Base-by-base conservation (phyloP, 2,888 invertebrate species). In the Coecobrya sp. region DNA sequence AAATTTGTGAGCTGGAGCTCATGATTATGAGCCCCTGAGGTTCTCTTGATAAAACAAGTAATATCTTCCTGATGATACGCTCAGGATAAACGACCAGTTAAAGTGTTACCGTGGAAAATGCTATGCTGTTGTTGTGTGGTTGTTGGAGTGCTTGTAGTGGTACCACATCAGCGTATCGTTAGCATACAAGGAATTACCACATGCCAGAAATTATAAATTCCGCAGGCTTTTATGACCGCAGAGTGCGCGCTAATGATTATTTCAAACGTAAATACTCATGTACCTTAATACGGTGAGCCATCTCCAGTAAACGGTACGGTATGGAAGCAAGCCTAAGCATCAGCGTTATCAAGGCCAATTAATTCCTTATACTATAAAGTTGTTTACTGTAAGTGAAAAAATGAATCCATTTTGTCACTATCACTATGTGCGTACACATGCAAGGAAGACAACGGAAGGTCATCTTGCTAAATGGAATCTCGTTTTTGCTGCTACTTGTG, bases 241-340 rank as follows among this genome's bases (percentile, higher is more conserved):
- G 62, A 25, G 25, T 62, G 62, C 62, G 22, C 30, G 30, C 36
- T 68, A 68, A 68, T 30, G 36, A 70, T 70, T 42, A n/a, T 70
- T 70, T 70, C 70, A 70, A n/a, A 70, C 36, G 36, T n/a, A 70
- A 70, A 16, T 70, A 42, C 36, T 2, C 7, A 36, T 36, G 7
- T 36, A 36, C 36, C 36, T 36, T 36, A 36, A 36, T 36, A 7
- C 36, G n/a, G n/a, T 36, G 36, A 36, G 2, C 36, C 36, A 7
- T 36, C 3, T 36, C 36, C 7, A 36, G 36, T 36, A 36, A 36
- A 7, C 16, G 13, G 11, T n/a, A 4, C n/a, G n/a, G 10, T n/a
- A 62, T 62, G 25, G 62, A 19, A 25, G 22, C 25, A 22, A 62
- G 59, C 22, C 8, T 1, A 1, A 1, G 52, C 52, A 52, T 19